Evolutionary conservation across 2,888 invertebrate genomes (phyloP), one percentile per base, ranked within the genome.

Genomic region (Aphrophora alni): DNA sequence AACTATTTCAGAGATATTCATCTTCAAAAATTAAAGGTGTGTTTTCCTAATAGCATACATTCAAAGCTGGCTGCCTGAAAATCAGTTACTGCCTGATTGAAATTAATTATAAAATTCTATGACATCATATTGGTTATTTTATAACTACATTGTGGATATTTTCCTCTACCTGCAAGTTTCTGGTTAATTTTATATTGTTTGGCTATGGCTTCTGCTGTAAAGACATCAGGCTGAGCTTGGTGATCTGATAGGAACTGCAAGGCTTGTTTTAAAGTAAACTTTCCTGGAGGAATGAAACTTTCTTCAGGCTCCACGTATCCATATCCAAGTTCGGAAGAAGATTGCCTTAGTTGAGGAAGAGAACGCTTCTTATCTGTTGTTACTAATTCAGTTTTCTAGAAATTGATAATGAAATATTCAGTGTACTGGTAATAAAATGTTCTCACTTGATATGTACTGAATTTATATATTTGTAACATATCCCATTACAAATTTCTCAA

Each of bases 261-360:
- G 0, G 91, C 91, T 83, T 92, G 91, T 51, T 91, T 89, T 26
- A 97, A 88, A 0, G 93, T 92, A 75, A 92, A 91, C 86, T 89
- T 91, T 0, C 96, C 96, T 33, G 89, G 88, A 0, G 91, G 88
- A 0, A 94, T 87, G 77, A 86, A 88, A 0, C n/a, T 44, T 21
- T 70, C 77, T n/a, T 89, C 88, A 0, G 95, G 93, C 86, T 95
- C 94, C 86, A 92, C 89, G 85, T 92, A 92, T 0, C 95, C 95
- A 87, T 90, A 93, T 83, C 93, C 92, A 83, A 90, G 92, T 0
- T 91, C 90, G 76, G 89, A 89, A 0, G 89, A 88, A 3, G 88
- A 82, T 0, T 84, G 87, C 74, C 92, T 90, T 82, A 91, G 88
- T 82, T 90, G 86, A 0, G 96, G 96, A 77, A 95, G 87, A 0